Evolutionary conservation across 2,888 invertebrate genomes (phyloP), one percentile per base, ranked within the genome.

Genomic region (Dastarcus helophoroides): DNA sequence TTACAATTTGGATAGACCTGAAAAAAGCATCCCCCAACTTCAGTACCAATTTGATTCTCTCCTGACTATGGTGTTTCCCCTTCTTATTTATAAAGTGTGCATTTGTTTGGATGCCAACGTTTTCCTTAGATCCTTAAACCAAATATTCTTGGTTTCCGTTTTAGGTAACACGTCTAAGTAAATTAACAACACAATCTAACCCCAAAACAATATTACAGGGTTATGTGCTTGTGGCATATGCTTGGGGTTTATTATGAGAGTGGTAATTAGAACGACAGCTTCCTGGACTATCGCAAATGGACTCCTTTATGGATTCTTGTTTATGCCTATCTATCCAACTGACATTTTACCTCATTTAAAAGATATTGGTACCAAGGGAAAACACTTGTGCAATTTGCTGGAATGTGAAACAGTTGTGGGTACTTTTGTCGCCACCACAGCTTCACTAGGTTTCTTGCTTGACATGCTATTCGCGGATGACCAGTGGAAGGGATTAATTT

Each of bases 401-500:
- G 29, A 29, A 22, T 22, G 29, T 23, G 29, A 29, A 14, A 10
- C 22, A 3, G n/a, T 29, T 22, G 22, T 29, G 15, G 29, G 29
- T 6, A 29, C 29, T 3, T 9, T 16, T 3, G 22, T 22, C n/a
- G n/a, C n/a, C n/a, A n/a, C n/a, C n/a, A n/a, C n/a, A n/a, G n/a
- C n/a, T n/a, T n/a, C n/a, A n/a, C n/a, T n/a, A n/a, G n/a, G n/a
- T n/a, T n/a, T n/a, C n/a, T n/a, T n/a, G n/a, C n/a, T n/a, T n/a
- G n/a, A n/a, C n/a, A n/a, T n/a, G n/a, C n/a, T n/a, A n/a, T n/a
- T n/a, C n/a, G n/a, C n/a, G n/a, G n/a, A n/a, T n/a, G n/a, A n/a
- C n/a, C n/a, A n/a, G n/a, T n/a, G n/a, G n/a, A n/a, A n/a, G n/a
- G n/a, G n/a, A n/a, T n/a, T n/a, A n/a, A n/a, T n/a, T n/a, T n/a